phyloP scores from a whole-genome alignment of 2,113 vertebrate genomes.

The Actenoides hombroni region DNA sequence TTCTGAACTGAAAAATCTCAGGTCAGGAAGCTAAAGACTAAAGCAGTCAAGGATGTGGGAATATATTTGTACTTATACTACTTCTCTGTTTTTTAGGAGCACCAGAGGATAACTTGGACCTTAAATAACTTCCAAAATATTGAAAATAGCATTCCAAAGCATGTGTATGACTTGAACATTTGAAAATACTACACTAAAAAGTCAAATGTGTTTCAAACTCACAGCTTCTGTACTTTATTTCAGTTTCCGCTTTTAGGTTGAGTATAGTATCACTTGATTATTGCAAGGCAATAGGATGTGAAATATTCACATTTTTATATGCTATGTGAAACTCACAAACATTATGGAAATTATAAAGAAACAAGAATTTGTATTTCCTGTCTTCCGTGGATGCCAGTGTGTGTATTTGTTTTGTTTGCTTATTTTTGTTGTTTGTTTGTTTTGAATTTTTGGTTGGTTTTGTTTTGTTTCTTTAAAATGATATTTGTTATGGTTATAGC shows the following conservation, averaged over 20 bases:
- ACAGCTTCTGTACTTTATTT: neutral
- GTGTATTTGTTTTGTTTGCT: too few relatives aligned
- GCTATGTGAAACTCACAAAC: neutral
- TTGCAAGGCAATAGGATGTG: neutral
- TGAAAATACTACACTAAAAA: neutral
- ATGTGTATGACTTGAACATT: neutral
- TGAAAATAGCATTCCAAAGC: neutral
- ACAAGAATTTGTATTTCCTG: neutral
- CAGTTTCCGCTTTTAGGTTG: neutral
- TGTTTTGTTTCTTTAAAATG: neutral
- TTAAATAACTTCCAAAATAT: neutral
- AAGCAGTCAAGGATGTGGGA: neutral
- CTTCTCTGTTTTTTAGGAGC: neutral
- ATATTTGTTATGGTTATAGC: fast-evolving
- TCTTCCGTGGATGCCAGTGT: neutral
- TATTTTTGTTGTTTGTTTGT: too few relatives aligned
- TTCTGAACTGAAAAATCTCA: neutral
- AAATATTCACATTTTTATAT: neutral
- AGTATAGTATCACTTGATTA: neutral
- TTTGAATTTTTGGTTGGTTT: neutral
- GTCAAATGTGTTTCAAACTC: neutral
- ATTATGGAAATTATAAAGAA: neutral
- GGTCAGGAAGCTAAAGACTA: neutral
- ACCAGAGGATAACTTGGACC: neutral
- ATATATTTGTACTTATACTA: neutral